Evolutionary conservation across 2,113 vertebrate species (phyloP), one percentile per base, ranked within the genome.

Genomic region (Electrona antarctica): DNA sequence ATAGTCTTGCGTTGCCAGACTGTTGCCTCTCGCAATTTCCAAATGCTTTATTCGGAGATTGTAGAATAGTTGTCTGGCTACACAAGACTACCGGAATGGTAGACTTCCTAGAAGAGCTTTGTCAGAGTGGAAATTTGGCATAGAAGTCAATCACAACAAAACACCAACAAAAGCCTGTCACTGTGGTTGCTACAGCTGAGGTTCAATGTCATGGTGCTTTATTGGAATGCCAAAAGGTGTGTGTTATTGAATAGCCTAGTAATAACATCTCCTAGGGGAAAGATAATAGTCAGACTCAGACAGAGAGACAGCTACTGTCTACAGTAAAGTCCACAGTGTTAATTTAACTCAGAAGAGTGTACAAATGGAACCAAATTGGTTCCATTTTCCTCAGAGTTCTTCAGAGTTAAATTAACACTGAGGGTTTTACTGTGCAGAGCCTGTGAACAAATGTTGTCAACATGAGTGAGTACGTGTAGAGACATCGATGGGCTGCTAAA

Each of bases 91-190:
- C 50, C 50, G 28, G 52, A 69, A 69, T 81, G 69, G 76, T 47
- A 72, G 69, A 54, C 69, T 85, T 83, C 74, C 72, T 78, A 69
- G 77, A 86, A 86, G 51, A 54, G 67, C 29, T 54, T 60, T 76
- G 21, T 41, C 59, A 76, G 65, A 78, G 75, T 9, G 75, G 69
- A 88, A 83, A 58, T 59, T 11, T 74, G 82, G 57, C 75, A 84
- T 76, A 63, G 57, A 1, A 21, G 10, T 57, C 60, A 14, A 51
- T 7, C 41, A 56, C 12, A 28, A 56, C n/a, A 74, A 71, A 67
- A 77, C 56, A 69, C 58, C 58, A 56, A 71, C n/a, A 29, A 13
- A 28, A 45, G 64, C 63, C 61, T 63, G 48, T 66, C 61, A 74
- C 69, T 71, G 58, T 60, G 61, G 50, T 64, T 48, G 41, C 67